Percentiles rank a stretch among this genome's conserved stretches.
These are phyloP conservation scores for Scomber japonicus DNA, from an alignment of 2,113 vertebrate genomes.

Conservation along the genomic window DNA sequence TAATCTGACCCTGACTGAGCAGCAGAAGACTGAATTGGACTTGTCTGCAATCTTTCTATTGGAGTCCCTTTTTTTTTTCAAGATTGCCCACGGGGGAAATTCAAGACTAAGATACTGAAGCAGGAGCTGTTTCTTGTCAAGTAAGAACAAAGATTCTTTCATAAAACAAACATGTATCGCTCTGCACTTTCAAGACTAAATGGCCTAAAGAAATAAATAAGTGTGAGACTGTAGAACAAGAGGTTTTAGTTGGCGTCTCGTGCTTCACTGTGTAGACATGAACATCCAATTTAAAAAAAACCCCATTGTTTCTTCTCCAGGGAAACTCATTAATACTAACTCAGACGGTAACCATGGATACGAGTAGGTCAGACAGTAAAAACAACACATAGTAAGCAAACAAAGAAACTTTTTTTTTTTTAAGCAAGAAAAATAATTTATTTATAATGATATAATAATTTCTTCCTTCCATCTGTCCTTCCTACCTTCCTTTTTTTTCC, in stretches of 20 bases:
- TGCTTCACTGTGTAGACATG: background rate
- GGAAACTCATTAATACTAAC: slow-evolving; percentile 6
- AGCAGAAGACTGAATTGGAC: background rate
- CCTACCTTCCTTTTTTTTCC: no score
- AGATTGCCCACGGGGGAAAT: background rate
- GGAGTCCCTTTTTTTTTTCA: background rate
- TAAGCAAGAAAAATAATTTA: no score
- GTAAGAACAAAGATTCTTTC: background rate
- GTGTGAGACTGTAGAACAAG: slow-evolving; percentile 13
- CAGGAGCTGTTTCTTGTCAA: background rate
- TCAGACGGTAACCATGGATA: slow-evolving; percentile 20
- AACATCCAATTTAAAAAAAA: slow-evolving; percentile 22
- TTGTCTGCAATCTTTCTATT: no score
- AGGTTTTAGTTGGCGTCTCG: background rate
- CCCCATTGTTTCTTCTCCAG: background rate
- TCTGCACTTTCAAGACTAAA: background rate
- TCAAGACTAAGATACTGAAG: background rate
- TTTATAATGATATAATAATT: no score
- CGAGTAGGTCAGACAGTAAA: background rate
- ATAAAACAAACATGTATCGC: background rate
- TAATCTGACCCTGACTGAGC: no score
- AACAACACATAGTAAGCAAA: slow-evolving; percentile 3
- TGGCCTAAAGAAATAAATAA: background rate
- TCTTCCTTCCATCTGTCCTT: no score
- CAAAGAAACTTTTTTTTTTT: slow-evolving; percentile 10